Evolutionary conservation across 2,113 vertebrate genomes (phyloP).

Genomic region (Microcebus murinus): DNA sequence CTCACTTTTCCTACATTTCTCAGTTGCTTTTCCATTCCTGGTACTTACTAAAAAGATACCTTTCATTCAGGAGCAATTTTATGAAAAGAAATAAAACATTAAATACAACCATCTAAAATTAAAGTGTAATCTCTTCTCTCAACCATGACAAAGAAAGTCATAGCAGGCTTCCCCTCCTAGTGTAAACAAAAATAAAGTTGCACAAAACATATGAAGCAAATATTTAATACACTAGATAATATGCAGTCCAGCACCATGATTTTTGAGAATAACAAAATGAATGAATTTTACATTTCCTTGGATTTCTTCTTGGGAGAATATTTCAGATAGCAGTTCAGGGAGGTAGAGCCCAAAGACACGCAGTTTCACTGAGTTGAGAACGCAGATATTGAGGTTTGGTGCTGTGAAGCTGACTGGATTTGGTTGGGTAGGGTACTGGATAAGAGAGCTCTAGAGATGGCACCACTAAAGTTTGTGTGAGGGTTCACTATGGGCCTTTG

Average conservation of each 20-base stretch:
- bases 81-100: constrained; percentile 46
- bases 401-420: neutral
- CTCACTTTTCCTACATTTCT: neutral
- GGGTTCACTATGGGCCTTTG: neutral
- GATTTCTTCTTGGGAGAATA: neutral
- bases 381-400: neutral
- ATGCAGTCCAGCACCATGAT: neutral
- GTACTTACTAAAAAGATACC: neutral
- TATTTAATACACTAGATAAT: neutral
- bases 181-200: neutral
- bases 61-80: neutral
- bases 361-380: neutral
- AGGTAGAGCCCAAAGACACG: neutral
- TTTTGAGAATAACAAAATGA: neutral
- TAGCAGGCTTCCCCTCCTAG: neutral
- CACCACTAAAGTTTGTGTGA: neutral
- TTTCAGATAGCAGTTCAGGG: neutral
- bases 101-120: constrained; percentile 31
- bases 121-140: neutral
- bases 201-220: neutral
- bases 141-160: neutral
- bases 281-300: neutral
- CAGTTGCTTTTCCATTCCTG: neutral
- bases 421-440: neutral
- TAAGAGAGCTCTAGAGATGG: neutral